These are phyloP conservation scores for Trachelipus rathkii DNA, from an alignment of 1,140 invertebrate genomes.

Conservation along the genomic window DNA sequence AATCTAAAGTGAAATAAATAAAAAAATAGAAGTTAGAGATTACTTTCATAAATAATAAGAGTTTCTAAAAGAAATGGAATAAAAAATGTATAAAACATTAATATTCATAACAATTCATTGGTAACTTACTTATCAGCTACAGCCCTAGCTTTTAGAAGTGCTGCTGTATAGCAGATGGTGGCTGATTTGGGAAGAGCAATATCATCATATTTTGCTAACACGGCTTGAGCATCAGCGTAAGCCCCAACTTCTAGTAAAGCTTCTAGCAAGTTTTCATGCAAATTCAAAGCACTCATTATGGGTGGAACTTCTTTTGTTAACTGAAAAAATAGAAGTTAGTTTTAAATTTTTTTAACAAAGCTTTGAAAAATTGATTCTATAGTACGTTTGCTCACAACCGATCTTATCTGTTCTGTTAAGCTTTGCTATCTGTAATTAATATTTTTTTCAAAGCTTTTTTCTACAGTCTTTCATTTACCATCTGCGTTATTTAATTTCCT, in stretches of 20 bases:
- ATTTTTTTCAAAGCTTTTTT: too few species aligned
- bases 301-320: slow-evolving; percentile 93
- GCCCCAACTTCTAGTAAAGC: slow-evolving; percentile 90
- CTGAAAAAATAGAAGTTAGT: slow-evolving; percentile 49
- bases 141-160: slow-evolving; percentile 83
- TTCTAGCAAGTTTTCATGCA: slow-evolving; percentile 97
- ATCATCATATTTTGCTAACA: slow-evolving; percentile 94
- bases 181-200: slow-evolving; percentile 92
- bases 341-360: not conserved
- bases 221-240: slow-evolving; percentile 93
- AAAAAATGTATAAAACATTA: not conserved
- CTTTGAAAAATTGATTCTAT: too few species aligned
- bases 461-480: too few species aligned
- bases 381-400: too few species aligned
- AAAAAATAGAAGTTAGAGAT: slow-evolving; percentile 14
- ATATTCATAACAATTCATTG: not conserved
- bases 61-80: not conserved
- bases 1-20: slow-evolving; percentile 51
- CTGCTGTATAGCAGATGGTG: slow-evolving; percentile 94
- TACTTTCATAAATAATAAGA: not conserved
- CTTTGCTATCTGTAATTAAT: too few species aligned
- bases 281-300: slow-evolving; percentile 92
- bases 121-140: slow-evolving; percentile 78
- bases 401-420: too few species aligned
- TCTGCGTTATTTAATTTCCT: too few species aligned